Base-by-base conservation (phyloP, 2,888 invertebrate genomes). In the Bugulina stolonifera region DNA sequence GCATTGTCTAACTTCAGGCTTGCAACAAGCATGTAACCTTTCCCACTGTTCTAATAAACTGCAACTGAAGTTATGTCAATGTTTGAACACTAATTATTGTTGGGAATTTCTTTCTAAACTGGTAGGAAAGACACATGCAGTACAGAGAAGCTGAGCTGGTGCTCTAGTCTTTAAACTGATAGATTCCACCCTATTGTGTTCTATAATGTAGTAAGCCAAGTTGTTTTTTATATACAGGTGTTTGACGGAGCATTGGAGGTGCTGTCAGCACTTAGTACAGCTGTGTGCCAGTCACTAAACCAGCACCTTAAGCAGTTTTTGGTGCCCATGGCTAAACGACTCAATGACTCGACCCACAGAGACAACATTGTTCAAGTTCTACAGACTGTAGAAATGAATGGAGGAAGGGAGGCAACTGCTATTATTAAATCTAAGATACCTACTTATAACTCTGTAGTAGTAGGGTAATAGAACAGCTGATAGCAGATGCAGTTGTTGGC, bases 371-470 rank as follows among this genome's bases (percentile, higher is more conserved):
- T 79, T 70, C 79, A 81, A n/a, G 76, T 78, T 22, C 75, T 83
- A 29, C 81, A 82, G 71, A 73, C 73, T 0, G 72, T 82, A 43
- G 83, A 83, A 75, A 78, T 79, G 71, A 81, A 82, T 77, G 82
- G 82, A 27, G 83, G 82, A 3, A 76, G 82, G 81, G 82, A 82
- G 64, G 77, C 79, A 23, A 74, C 81, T 54, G 77, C 79, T 35
- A 74, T 80, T 27, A 82, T 83, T 72, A 83, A 83, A 75, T 75
- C 79, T n/a, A 83, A 83, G 73, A 78, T 82, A 71, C 83, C 83
- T 73, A 82, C 82, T 10, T 83, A 83, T 73, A 78, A 78, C 2
- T 81, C 82, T 70, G 29, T 70, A 3, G 18, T 70, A 18, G 64
- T 64, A 5, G 64, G 64, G 1, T 64, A 32, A 43, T 43, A 43